Evolutionary conservation across 2,888 invertebrate species (phyloP), one percentile per base, ranked within the genome.

Genomic region (Drosophila rellima): DNA sequence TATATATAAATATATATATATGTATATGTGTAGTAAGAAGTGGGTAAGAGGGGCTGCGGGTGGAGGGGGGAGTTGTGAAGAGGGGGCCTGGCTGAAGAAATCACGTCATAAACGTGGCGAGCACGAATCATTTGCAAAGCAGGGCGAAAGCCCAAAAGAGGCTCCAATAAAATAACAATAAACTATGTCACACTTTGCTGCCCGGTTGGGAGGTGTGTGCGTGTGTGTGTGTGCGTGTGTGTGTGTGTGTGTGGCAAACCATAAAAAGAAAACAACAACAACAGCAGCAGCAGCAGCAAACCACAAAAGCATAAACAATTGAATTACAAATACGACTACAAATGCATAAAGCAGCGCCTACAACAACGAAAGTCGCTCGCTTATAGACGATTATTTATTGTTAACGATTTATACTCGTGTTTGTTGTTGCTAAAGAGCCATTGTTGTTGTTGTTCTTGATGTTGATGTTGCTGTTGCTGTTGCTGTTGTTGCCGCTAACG

Each of bases 61-160:
- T 26, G 35, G 31, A 6, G 15, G 42, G 44, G 48, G 1, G 13
- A 10, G 15, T n/a, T 23, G 33, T 33, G 13, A 5, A 13, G 33
- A n/a, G 20, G 23, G 52, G 47, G 52, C 50, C 4, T 70, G 65
- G 65, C 67, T 82, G 72, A 71, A 74, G 88, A 89, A 85, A 89
- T 89, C 89, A 84, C 87, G 85, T 89, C 85, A 86, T 86, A 86
- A 84, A 82, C 85, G 88, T 64, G 88, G 78, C 85, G 45, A 70
- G 89, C 85, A 89, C 85, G 85, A 89, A 87, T 84, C 89, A 86
- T 89, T 87, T 89, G 79, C 89, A 75, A 87, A 89, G 82, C 89
- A 84, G 66, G 74, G 74, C 82, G 80, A 87, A 86, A 87, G 85
- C 88, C 89, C 80, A 82, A 88, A 88, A 86, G 79, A 87, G 77